Base-by-base conservation (phyloP, 2,888 invertebrate genomes). In the Desoria tigrina region DNA sequence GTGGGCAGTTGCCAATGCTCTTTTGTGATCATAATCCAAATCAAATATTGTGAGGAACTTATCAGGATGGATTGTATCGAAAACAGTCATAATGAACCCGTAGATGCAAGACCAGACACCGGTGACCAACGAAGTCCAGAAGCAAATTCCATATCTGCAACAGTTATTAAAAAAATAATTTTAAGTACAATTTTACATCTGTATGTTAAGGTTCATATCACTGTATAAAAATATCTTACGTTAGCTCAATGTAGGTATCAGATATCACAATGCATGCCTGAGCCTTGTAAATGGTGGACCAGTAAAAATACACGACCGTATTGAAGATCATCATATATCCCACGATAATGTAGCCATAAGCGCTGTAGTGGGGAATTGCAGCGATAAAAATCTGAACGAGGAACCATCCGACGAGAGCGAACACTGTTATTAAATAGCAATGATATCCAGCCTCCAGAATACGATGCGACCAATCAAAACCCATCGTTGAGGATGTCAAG, bases 391-490 rank as follows among this genome's bases (percentile, higher is more conserved):
- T 18, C 9, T 64, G 37, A 1, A 69, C 58, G 2, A 67, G 9
- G 28, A 71, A 64, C 76, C 76, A 76, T 6, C 60, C 73, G 18
- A 68, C 60, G 14, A 74, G 62, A 23, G 74, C 70, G 61, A 71
- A 72, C 2, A 70, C 63, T 3, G 72, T 57, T 60, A 71, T 65
- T 23, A 73, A 37, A 61, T 66, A 71, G 42, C 66, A 68, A 62
- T 76, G 76, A 49, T 74, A 76, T 27, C 76, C 76, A 11, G 74
- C 73, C 56, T 76, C 74, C 9, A 74, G 57, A 11, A 76, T 63
- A 27, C 63, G 49, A 39, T 76, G 76, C 61, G 76, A 72, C 76
- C 74, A 74, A 42, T 67, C 69, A 49, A 76, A 76, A 23, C 73
- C 74, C 27, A 63, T 11, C 21, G 57, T 65, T 7, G 73, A 68